Evolutionary conservation across 2,888 invertebrate species (phyloP), one percentile per base, ranked within the genome.

Genomic region (Neocrepidodera transversa): DNA sequence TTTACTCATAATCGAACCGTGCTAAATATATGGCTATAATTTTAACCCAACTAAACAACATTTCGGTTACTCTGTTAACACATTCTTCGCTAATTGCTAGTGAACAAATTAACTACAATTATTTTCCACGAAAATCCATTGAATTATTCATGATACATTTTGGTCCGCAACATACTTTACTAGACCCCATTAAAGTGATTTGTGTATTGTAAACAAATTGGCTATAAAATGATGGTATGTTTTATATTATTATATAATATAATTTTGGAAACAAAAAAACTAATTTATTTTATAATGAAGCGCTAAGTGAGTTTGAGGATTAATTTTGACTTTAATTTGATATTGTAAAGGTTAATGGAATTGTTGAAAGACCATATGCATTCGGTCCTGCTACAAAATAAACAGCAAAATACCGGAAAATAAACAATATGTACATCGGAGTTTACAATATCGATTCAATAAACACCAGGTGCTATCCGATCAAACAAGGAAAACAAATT

Each of bases 391-490:
- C 13, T 17, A 18, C 2, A 40, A 8, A 40, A 40, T 16, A 40
- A 40, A 40, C 17, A 40, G n/a, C 10, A 40, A 40, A 40, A 40
- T 40, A 40, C 40, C 7, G 10, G 7, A 5, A 17, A 17, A 40
- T 14, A 40, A 40, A 40, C 40, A 40, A 40, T 40, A 6, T 17
- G 16, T 18, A 17, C 40, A 40, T 14, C 13, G 18, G 16, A 40
- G 40, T 40, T 40, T 40, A 40, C 40, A 40, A 40, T 17, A 40
- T 40, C 40, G 40, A 40, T 40, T 40, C 40, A 18, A 17, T 40
- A 40, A 40, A n/a, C 40, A 40, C 16, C 40, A 40, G 40, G 40
- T 40, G 40, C 18, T 40, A 18, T 8, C 16, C 40, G 17, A 16
- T 40, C 40, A 40, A 40, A 40, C 17, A 40, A 14, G 17, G 40